These are phyloP conservation scores for Cyprinodon variegatus DNA, from an alignment of 2,113 vertebrate genomes.

Conservation along the genomic window DNA sequence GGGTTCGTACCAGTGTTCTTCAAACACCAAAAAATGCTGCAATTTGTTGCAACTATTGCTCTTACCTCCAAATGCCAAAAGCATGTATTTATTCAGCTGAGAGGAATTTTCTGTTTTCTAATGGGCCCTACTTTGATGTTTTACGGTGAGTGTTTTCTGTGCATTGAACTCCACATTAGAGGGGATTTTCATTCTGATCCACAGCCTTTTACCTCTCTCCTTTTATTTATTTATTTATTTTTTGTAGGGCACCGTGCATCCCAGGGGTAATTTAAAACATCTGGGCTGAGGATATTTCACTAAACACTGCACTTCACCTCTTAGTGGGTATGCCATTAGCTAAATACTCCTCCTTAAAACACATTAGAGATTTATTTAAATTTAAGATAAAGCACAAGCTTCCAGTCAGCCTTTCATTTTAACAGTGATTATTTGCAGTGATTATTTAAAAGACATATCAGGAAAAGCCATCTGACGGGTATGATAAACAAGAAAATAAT, in stretches of 20 bases:
- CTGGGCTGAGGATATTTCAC: slow-evolving; percentile 46
- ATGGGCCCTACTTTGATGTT: slow-evolving; percentile 44
- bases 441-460: neutral
- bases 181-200: slow-evolving; percentile 27
- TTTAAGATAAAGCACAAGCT: slow-evolving; percentile 5
- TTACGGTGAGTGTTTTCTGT: slow-evolving; percentile 38
- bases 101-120: slow-evolving; percentile 13
- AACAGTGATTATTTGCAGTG: neutral
- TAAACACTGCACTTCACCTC: slow-evolving; percentile 31
- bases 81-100: slow-evolving; percentile 9
- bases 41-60: slow-evolving; percentile 42
- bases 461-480: slow-evolving; percentile 1
- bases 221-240: neutral
- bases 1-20: slow-evolving; percentile 1
- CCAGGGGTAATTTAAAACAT: slow-evolving; percentile 56
- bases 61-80: slow-evolving; percentile 12
- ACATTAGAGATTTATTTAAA: slow-evolving; percentile 4
- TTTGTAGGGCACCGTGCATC: slow-evolving; percentile 12
- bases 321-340: slow-evolving; percentile 6
- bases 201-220: neutral
- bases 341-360: slow-evolving; percentile 26
- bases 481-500: slow-evolving; percentile 31
- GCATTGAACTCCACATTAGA: slow-evolving; percentile 43
- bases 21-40: slow-evolving; percentile 32
- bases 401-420: neutral